Evolutionary conservation across 53 echinoderm and acorn worm species (phyloP).

Genomic region (Temnopleurus reevesii): DNA sequence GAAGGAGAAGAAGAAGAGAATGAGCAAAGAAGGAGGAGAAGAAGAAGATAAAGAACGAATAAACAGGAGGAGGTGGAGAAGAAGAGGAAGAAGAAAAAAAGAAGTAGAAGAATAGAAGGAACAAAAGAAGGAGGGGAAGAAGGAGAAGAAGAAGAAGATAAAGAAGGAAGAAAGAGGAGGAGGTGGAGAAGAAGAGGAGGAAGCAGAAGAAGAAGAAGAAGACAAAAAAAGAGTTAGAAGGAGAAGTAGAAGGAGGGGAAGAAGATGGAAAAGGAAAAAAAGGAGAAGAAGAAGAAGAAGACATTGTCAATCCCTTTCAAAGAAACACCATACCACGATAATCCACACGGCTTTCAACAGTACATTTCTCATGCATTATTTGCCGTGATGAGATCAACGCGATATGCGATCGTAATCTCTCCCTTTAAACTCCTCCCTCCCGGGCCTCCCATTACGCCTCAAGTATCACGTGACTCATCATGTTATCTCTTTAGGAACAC

Average conservation of each 20-base stretch:
- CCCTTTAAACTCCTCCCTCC: background rate
- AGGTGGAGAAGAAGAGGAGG: background rate
- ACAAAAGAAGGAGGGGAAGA: no score
- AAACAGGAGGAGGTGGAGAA: no score
- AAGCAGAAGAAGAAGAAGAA: no score
- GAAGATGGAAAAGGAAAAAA: background rate
- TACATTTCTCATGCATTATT: background rate
- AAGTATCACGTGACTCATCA: conserved; percentile 18
- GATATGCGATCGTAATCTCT: background rate
- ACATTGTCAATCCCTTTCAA: background rate
- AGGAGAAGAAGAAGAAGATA: no score
- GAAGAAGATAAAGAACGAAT: no score
- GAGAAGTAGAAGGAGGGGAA: background rate
- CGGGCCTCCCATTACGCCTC: conserved; percentile 2
- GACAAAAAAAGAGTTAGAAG: background rate
- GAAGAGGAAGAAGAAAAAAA: no score
- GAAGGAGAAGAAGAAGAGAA: no score
- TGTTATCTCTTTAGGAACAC: conserved; percentile 26
- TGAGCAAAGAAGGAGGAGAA: no score
- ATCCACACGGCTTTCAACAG: background rate
- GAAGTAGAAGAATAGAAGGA: background rate
- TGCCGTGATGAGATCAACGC: background rate
- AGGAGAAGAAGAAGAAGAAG: background rate
- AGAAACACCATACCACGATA: no score
- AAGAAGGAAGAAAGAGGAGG: background rate